Evolutionary conservation across 2,797 vertebrate species (phyloP).

Genomic region (Chloroceryle amazona): DNA sequence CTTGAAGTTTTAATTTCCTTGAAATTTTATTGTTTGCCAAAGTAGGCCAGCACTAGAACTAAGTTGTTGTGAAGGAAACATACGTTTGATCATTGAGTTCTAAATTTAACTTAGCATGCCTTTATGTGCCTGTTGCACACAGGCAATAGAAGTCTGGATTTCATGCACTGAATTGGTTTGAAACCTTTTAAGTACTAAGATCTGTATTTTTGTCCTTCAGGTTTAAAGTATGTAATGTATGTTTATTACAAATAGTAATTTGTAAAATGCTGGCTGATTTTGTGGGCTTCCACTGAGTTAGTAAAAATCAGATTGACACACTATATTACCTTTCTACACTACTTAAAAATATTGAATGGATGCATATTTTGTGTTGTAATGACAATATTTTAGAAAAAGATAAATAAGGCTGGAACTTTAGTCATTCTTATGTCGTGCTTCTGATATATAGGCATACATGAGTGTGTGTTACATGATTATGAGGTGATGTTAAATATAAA

Average conservation of each 20-base stretch:
- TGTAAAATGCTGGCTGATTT: not conserved
- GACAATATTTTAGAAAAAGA: not conserved
- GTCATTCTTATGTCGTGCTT: not conserved
- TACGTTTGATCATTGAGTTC: not conserved
- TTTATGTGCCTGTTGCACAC: not conserved
- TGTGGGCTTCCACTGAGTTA: not conserved
- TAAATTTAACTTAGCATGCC: not conserved
- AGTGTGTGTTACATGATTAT: not conserved
- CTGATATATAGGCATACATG: not conserved
- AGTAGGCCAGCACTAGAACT: not conserved
- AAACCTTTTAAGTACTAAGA: not conserved
- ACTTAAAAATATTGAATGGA: not conserved
- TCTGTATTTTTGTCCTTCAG: not conserved
- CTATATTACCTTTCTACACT: not conserved
- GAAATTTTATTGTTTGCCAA: not conserved
- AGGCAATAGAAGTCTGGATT: not conserved
- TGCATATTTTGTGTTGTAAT: not conserved
- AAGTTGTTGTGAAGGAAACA: not conserved
- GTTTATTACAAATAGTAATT: not conserved
- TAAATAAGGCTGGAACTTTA: not conserved
- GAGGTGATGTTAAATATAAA: not conserved
- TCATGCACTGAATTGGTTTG: not conserved
- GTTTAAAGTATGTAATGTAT: not conserved
- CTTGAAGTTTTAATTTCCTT: not conserved
- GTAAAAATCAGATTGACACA: not conserved